These are phyloP conservation scores for Apaloderma vittatum DNA, from an alignment of 2,113 vertebrate genomes.

Conservation along the genomic window DNA sequence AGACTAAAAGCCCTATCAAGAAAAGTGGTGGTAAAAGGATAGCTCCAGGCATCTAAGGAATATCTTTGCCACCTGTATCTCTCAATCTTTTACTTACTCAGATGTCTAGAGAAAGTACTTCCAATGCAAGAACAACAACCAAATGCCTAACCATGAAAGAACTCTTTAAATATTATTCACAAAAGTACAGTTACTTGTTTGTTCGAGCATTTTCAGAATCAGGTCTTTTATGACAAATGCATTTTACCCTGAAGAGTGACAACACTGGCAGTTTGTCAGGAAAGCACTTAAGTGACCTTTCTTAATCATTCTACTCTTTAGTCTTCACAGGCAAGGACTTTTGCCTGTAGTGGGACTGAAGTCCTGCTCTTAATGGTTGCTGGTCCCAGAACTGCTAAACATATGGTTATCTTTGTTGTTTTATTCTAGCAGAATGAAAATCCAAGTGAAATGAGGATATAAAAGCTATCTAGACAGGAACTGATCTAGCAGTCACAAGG, in stretches of 20 bases:
- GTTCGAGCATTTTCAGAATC: not conserved
- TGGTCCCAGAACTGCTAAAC: not conserved
- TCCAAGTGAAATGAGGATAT: not conserved
- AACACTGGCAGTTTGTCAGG: not conserved
- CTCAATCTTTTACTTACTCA: not conserved
- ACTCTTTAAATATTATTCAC: not conserved
- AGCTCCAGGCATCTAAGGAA: not conserved
- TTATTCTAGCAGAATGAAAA: not conserved
- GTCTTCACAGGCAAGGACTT: not conserved
- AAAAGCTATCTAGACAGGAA: not conserved
- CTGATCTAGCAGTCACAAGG: not conserved
- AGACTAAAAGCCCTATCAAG: slow-evolving; percentile 18
- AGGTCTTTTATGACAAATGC: not conserved
- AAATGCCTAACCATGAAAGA: not conserved
- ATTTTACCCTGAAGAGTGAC: not conserved
- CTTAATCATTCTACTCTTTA: not conserved
- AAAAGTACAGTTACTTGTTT: not conserved
- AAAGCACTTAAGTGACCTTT: not conserved
- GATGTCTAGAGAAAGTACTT: not conserved
- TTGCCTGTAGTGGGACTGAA: not conserved
- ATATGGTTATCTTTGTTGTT: not conserved
- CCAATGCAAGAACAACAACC: not conserved
- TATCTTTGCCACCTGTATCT: not conserved
- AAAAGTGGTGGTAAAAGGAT: not conserved
- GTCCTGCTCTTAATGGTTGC: not conserved